Conservation (phyloP, 2,113 vertebrate species). For the human region DNA sequence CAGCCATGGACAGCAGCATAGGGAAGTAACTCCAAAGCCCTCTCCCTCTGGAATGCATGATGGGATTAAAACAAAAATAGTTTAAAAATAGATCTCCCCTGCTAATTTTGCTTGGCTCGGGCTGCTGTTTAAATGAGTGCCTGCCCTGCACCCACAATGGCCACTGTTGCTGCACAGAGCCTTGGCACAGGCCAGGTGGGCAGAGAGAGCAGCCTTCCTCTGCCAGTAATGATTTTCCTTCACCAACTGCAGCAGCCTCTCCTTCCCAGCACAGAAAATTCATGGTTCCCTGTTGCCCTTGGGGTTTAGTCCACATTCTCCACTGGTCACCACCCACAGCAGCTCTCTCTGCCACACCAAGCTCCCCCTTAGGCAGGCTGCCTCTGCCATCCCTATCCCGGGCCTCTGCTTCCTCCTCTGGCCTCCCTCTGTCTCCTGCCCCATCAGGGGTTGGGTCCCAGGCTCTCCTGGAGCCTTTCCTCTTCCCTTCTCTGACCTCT, state of each 20-base stretch:
- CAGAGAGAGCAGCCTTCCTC: background rate
- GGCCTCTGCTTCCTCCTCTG: too few relatives aligned
- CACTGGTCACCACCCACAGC: background rate
- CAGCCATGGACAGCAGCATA: background rate
- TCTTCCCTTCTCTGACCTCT: background rate
- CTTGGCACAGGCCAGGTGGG: background rate
- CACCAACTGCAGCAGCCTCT: background rate
- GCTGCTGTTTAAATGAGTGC: background rate
- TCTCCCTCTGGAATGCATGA: background rate
- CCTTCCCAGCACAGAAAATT: background rate
- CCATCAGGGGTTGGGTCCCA: too few relatives aligned
- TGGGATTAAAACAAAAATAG: background rate
- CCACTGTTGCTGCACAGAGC: background rate
- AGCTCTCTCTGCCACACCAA: too few relatives aligned
- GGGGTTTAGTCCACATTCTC: background rate
- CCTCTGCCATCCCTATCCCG: rapidly evolving
- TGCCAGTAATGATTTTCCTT: background rate
- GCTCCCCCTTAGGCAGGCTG: background rate
- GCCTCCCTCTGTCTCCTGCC: background rate
- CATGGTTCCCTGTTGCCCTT: background rate
- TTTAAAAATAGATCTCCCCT: background rate
- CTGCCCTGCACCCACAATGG: background rate
- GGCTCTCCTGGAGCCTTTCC: background rate
- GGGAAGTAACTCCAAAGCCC: background rate
- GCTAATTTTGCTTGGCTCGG: background rate